These are phyloP conservation scores for Chloroceryle aenea DNA, from an alignment of 2,113 vertebrate species.

Conservation along the genomic window DNA sequence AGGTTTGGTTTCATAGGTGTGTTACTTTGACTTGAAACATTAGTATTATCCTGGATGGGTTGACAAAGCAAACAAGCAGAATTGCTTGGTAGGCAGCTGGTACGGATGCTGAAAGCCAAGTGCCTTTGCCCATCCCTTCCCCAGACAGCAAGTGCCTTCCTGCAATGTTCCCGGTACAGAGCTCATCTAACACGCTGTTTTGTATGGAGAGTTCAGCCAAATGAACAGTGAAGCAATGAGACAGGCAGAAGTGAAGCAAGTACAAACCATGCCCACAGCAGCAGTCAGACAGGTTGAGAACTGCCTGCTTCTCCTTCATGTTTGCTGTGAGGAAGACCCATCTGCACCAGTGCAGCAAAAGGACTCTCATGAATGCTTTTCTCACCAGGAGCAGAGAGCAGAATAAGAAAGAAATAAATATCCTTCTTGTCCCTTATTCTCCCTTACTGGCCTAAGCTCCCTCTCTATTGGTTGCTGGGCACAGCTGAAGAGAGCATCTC, in stretches of 20 bases:
- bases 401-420: neutral
- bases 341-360: neutral
- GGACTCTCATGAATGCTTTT: neutral
- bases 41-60: neutral
- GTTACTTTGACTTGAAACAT: slow-evolving; percentile 3
- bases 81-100: neutral
- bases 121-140: slow-evolving; percentile 19
- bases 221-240: slow-evolving; percentile 30
- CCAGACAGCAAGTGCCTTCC: neutral
- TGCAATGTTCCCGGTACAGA: neutral
- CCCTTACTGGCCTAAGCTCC: neutral
- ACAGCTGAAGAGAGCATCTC: neutral
- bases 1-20: neutral
- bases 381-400: neutral
- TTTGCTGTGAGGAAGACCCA: neutral
- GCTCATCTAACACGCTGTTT: neutral
- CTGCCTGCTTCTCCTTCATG: slow-evolving; percentile 3
- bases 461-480: neutral
- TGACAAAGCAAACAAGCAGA: slow-evolving; percentile 6
- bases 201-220: slow-evolving; percentile 28
- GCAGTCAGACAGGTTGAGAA: slow-evolving; percentile 52
- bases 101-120: neutral
- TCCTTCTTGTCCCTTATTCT: neutral
- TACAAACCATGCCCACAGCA: slow-evolving; percentile 24
- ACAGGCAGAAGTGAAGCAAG: slow-evolving; percentile 38